phyloP scores from a whole-genome alignment of 2,113 vertebrate genomes.

The Smithornis capensis region DNA sequence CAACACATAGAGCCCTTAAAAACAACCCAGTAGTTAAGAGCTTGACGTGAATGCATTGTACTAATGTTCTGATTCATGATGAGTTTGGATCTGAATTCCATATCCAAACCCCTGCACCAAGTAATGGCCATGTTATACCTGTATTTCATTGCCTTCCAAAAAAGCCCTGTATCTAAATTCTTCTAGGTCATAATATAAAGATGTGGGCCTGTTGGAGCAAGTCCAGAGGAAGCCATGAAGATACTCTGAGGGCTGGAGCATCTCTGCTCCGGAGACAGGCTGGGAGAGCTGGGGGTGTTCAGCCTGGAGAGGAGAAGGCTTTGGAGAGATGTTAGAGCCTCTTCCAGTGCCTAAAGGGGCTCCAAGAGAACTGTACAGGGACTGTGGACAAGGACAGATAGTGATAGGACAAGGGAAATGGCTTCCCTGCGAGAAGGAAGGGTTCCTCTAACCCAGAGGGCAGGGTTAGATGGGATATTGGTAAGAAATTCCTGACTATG shows the following conservation, averaged over 20 bases:
- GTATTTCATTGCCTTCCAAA: not conserved
- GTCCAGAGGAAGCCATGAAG: not conserved
- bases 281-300: not conserved
- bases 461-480: fast-evolving
- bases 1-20: not conserved
- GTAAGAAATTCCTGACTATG: fast-evolving
- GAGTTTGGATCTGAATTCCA: not conserved
- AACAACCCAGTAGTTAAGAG: not conserved
- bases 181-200: not conserved
- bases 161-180: not conserved
- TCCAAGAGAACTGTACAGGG: not conserved
- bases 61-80: not conserved
- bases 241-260: fast-evolving
- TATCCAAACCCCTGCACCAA: not conserved
- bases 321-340: not conserved
- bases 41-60: fast-evolving
- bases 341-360: not conserved
- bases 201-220: not conserved
- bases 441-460: too few relatives aligned
- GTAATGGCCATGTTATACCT: not conserved
- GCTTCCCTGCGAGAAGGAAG: too few relatives aligned
- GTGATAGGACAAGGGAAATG: not conserved
- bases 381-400: not conserved
- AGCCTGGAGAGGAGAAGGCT: not conserved
- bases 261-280: not conserved